Percentiles rank a stretch among this genome's conserved stretches.
Conservation (phyloP, 2,797 vertebrate genomes). For the Ambastaia sidthimunki region DNA sequence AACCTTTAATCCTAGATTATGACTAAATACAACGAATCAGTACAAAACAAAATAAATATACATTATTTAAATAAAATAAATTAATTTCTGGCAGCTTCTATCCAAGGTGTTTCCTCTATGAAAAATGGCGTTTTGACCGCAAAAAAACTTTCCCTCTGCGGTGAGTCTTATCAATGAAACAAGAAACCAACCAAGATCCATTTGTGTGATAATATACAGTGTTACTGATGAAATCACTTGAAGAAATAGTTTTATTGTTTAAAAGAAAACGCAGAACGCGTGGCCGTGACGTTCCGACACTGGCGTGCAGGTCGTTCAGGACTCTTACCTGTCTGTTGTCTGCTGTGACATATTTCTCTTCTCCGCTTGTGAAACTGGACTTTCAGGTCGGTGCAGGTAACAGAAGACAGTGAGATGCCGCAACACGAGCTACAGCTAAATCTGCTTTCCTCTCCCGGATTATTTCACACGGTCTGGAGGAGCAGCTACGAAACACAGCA, state of each 20-base stretch:
- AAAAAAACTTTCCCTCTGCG: not conserved
- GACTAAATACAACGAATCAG: no score
- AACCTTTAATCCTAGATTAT: no score
- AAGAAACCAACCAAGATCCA: not conserved
- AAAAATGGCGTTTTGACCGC: conserved; percentile 59
- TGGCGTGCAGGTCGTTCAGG: conserved; percentile 64
- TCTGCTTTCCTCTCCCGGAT: conserved; percentile 76
- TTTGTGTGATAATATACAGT: not conserved
- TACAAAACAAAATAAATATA: not conserved
- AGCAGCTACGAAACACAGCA: conserved; percentile 51
- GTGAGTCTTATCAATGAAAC: not conserved
- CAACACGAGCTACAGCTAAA: conserved; percentile 91
- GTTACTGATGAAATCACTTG: no score
- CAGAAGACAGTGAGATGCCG: conserved; percentile 77
- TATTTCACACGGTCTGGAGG: conserved; percentile 61
- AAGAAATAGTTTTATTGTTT: not conserved
- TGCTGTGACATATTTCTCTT: conserved; percentile 95
- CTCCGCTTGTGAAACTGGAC: conserved; percentile 92
- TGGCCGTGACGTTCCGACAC: conserved; percentile 27
- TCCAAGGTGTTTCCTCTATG: conserved; percentile 22
- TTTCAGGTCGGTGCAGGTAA: conserved; percentile 93
- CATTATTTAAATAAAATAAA: not conserved
- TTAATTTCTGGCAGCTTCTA: not conserved
- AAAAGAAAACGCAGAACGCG: conserved; percentile 19
- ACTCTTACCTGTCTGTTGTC: conserved; percentile 95